phyloP scores from a whole-genome alignment of 2,888 invertebrate species.

The Tricholauxania praeusta region DNA sequence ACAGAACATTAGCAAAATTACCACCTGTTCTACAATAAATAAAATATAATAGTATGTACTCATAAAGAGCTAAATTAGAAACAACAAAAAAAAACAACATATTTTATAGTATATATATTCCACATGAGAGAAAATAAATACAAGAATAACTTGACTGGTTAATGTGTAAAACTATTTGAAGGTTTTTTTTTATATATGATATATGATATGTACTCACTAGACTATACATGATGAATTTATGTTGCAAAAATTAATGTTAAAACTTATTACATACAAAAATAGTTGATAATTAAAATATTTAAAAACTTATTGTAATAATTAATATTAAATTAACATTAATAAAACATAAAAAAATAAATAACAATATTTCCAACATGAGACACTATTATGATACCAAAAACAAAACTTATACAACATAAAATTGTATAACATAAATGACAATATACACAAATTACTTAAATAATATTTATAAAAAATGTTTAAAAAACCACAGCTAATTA shows the following conservation, averaged over 20 bases:
- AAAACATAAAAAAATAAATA: constrained; percentile 41
- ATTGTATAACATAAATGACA: constrained; percentile 40
- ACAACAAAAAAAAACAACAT: constrained; percentile 13
- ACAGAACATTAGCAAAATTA: neutral
- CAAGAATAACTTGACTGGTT: constrained; percentile 28
- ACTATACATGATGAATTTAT: constrained; percentile 16
- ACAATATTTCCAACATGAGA: constrained; percentile 52
- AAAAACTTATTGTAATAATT: constrained; percentile 43
- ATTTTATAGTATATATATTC: constrained; percentile 27
- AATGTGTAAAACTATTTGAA: neutral
- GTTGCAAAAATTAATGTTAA: constrained; percentile 30
- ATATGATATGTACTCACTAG: too few species aligned
- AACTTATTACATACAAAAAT: constrained; percentile 22
- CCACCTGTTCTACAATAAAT: constrained; percentile 4
- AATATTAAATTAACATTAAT: constrained; percentile 26
- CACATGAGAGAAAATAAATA: constrained; percentile 30
- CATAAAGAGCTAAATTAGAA: constrained; percentile 1
- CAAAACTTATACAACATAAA: constrained; percentile 18
- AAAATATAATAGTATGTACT: constrained; percentile 8
- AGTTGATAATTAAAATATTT: constrained; percentile 10
- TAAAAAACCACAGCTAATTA: neutral
- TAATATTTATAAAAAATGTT: constrained; percentile 37
- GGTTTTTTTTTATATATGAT: too few species aligned
- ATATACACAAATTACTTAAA: constrained; percentile 43
- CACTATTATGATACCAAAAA: constrained; percentile 42